Evolutionary conservation across 1,140 invertebrate genomes (phyloP), one percentile per base, ranked within the genome.

Genomic region (Microvelia longipes): DNA sequence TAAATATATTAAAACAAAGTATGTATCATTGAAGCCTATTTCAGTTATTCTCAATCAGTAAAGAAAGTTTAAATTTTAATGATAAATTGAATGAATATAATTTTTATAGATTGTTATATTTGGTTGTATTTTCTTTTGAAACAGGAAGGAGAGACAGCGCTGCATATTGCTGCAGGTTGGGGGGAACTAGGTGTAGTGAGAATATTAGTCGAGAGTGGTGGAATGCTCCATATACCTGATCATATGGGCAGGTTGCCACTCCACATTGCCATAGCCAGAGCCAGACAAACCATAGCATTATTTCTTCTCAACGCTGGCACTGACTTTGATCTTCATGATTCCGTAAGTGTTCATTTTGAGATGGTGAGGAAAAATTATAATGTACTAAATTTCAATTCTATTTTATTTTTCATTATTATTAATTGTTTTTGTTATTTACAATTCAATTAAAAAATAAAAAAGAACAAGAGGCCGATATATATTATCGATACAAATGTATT

Each of bases 121-220:
- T n/a, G n/a, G n/a, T n/a, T n/a, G n/a, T n/a, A n/a, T n/a, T n/a
- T n/a, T n/a, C n/a, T n/a, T n/a, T n/a, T n/a, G n/a, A n/a, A n/a
- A n/a, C n/a, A 91, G 87, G 83, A 86, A 78, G 87, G 88, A 69
- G 89, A 93, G 75, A 86, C 85, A 72, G 83, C 90, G n/a, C 82
- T 93, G 66, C 91, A 93, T 76, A 83, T 90, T 68, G 88, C 89
- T 65, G 84, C 86, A 70, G 81, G 83, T 73, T 80, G 85, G 74
- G 90, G 90, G 28, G 80, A 87, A 75, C 67, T 83, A 14, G 84
- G 87, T 63, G 83, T 82, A 77, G 83, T 86, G 1, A 80, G 81
- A 72, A 79, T 80, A 67, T 78, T 90, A 35, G 77, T 89, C 24
- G 84, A 87, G 70, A 80, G 80, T 76, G 85, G 85, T n/a, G 83